Percentiles rank a stretch among this genome's conserved stretches.
Conservation (phyloP, 2,888 invertebrate genomes). For the Macropis europaea region DNA sequence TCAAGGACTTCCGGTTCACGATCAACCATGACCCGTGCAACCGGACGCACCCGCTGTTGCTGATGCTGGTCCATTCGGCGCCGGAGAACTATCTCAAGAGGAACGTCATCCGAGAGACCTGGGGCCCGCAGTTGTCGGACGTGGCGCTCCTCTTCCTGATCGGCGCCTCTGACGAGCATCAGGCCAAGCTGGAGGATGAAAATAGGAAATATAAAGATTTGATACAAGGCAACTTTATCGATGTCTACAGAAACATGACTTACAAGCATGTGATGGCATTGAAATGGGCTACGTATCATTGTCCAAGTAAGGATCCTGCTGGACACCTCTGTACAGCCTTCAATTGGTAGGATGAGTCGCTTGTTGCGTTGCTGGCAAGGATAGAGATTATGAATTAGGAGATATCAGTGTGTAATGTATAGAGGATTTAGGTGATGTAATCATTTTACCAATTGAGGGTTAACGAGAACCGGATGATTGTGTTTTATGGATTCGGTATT, state of each 20-base stretch:
- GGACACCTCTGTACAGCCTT: too few relatives aligned
- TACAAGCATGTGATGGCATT: conserved; percentile 82
- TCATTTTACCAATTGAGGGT: too few relatives aligned
- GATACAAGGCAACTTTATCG: conserved; percentile 81
- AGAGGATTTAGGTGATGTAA: too few relatives aligned
- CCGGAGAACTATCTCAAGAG: conserved; percentile 79
- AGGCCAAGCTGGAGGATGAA: conserved; percentile 75
- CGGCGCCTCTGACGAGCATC: conserved; percentile 74
- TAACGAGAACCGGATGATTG: too few relatives aligned
- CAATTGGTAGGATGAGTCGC: too few relatives aligned
- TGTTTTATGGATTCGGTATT: too few relatives aligned
- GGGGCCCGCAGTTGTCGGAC: conserved; percentile 76
- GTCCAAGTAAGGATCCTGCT: conserved; percentile 79
- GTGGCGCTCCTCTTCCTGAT: conserved; percentile 79
- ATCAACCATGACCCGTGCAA: conserved; percentile 83
- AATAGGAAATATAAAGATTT: conserved; percentile 79
- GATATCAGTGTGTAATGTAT: too few relatives aligned
- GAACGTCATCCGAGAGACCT: conserved; percentile 79
- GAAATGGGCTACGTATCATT: conserved; percentile 81
- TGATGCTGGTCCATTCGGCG: conserved; percentile 81
- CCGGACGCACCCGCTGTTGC: conserved; percentile 77
- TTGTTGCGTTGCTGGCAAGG: too few relatives aligned
- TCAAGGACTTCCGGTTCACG: conserved; percentile 84
- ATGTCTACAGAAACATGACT: conserved; percentile 82
- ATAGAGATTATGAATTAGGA: too few relatives aligned